Evolutionary conservation across 2,888 invertebrate species (phyloP), one percentile per base, ranked within the genome.

Genomic region (Drosophila mayaguana): DNA sequence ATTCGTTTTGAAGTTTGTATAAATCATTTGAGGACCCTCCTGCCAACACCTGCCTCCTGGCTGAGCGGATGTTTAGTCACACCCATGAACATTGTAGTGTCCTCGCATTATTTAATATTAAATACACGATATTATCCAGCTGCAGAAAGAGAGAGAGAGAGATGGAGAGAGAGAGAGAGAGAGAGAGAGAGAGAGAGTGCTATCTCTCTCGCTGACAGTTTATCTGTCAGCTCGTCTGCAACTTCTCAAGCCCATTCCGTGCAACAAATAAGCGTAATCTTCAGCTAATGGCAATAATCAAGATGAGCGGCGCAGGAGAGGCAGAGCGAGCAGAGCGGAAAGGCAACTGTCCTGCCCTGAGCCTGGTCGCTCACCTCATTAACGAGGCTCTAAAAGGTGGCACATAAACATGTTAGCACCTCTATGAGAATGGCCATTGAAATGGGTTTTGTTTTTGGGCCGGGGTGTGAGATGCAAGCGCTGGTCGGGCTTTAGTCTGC

Each of bases 331-430:
- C 20, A 46, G 28, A 3, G 11, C 16, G 14, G 25, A 38, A 25
- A 55, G 45, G 46, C 36, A 45, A 56, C 34, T n/a, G 56, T 63
- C 14, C 28, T 20, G 43, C 12, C 28, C 12, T 11, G 32, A 18
- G 16, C 55, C 55, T 18, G 16, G 56, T 6, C 20, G 40, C 50
- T 43, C 32, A 48, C 28, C 62, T 72, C 53, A 64, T 72, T 54
- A 62, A 59, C 62, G 46, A 56, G 65, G 50, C 51, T 51, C 45
- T 55, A 25, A 63, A 60, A 69, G 25, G 16, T 22, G 55, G 4
- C 42, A 46, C 71, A 65, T 81, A 81, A 83, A 83, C 66, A 71
- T 63, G 45, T 64, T 78, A 36, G 60, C 79, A 77, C 73, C 28
- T 77, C 61, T 53, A 48, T 64, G 56, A 60, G 62, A 53, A 53